Evolutionary conservation across 2,888 invertebrate genomes (phyloP), one percentile per base, ranked within the genome.

Genomic region (Drosophila mulleri): DNA sequence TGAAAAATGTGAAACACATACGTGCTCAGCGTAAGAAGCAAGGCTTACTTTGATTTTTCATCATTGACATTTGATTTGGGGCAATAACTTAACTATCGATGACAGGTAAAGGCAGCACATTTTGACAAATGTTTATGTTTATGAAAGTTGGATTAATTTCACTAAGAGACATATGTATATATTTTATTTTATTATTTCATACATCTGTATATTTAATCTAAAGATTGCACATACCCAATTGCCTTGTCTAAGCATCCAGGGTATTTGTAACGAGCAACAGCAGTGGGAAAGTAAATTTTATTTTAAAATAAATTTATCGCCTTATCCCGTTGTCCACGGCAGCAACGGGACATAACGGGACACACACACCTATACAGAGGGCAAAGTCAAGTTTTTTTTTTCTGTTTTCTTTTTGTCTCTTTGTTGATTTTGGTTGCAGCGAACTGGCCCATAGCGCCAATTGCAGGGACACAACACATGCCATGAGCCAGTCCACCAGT

Each of bases 251-350:
- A 16, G 29, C 16, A 3, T 53, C 7, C 9, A 72, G 74, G 74
- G 74, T 78, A 78, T 70, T 44, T 9, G 58, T 47, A 70, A 69
- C 64, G 65, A 58, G 65, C 61, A 44, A 18, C 71, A 82, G 72
- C 80, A 75, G 75, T 80, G 87, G 82, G 83, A 75, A 88, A 88
- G 83, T 88, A 88, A 86, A 87, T 87, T 88, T 88, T 88, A 88
- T 88, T 88, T 87, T 86, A 88, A 87, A 87, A 87, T 87, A 87
- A 87, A 87, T 87, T 87, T 87, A 87, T 87, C 86, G 88, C 88
- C 88, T 87, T 87, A 88, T 85, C 87, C 50, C 83, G 88, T 86
- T 88, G 86, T 88, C 88, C 88, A 86, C 69, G 83, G 86, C 88
- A 86, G 88, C 79, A 59, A 71, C 72, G 75, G 67, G 61, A 69